phyloP scores from a whole-genome alignment of 2,888 invertebrate species.

The Tenodera sinensis region DNA sequence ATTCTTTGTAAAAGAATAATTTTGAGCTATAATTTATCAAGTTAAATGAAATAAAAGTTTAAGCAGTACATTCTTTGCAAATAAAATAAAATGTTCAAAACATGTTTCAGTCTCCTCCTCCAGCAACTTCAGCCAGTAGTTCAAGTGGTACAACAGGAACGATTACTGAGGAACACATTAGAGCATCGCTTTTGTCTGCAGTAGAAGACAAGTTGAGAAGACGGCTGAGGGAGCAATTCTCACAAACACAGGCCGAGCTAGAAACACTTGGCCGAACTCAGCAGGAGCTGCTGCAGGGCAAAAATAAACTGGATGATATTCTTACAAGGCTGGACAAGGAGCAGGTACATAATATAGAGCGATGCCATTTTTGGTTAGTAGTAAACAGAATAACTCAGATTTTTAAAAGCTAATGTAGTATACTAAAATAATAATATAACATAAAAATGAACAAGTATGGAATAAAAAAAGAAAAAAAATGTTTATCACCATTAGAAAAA shows the following conservation, averaged over 20 bases:
- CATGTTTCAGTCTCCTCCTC: constrained; percentile 6
- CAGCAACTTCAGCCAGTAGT: neutral
- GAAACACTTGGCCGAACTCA: constrained; percentile 84
- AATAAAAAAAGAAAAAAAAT: too few species aligned
- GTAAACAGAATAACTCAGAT: too few species aligned
- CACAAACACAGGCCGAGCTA: constrained; percentile 87
- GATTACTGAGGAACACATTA: constrained; percentile 93
- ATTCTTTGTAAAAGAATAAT: neutral
- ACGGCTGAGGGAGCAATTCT: constrained; percentile 82
- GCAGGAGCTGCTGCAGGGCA: constrained; percentile 81
- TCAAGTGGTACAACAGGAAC: constrained; percentile 60
- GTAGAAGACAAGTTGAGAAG: constrained; percentile 91
- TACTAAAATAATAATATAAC: too few species aligned
- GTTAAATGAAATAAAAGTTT: neutral
- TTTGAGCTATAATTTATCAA: neutral
- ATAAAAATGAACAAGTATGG: too few species aligned
- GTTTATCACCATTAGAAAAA: too few species aligned
- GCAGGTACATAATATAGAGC: constrained; percentile 43
- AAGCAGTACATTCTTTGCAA: neutral
- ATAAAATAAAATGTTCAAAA: neutral
- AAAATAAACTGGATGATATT: constrained; percentile 75
- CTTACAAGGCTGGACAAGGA: constrained; percentile 73
- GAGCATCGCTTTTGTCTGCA: constrained; percentile 88
- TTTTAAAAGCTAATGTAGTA: too few species aligned
- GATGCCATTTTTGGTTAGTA: too few species aligned